Evolutionary conservation across 2,113 vertebrate species (phyloP), one percentile per base, ranked within the genome.

Genomic region (Monopterus albus): DNA sequence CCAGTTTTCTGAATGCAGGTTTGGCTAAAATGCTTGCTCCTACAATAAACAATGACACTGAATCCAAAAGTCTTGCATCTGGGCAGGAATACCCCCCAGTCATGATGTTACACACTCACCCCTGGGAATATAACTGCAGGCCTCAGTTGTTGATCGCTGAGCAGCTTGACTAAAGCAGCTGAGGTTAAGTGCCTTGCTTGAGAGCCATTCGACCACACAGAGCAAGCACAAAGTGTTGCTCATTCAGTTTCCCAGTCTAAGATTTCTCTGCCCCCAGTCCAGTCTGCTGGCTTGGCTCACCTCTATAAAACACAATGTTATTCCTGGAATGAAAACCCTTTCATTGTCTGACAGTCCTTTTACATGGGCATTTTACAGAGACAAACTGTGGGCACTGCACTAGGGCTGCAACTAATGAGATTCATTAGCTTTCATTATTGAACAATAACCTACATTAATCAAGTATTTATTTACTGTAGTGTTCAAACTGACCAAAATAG

Each of bases 131-230:
- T 53, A 47, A 57, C 51, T 35, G 31, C 72, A 50, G 43, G 38
- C 18, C 52, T 71, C 39, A 25, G 5, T 14, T 13, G 23, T 40
- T 55, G 56, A 73, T 45, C 67, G 55, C 23, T 2, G 42, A 75
- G 69, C 55, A 63, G 72, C 55, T 53, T 11, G n/a, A 53, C 8
- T 75, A 40, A 43, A 61, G 60, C 25, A 33, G 52, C 60, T 46
- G 73, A 72, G 74, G 57, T 75, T 78, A 70, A 82, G 62, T 68
- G 72, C 71, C 69, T 66, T 83, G 82, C 82, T 85, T 56, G 53
- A 83, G 84, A 64, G 82, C 75, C 67, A 73, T 73, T 76, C 38
- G 5, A 46, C 43, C 40, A 61, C 58, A 40, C 35, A 35, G 55
- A 57, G 69, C 50, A 17, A 45, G 39, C 33, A 45, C 42, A 45